Evolutionary conservation across 2,797 vertebrate genomes (phyloP), one percentile per base, ranked within the genome.

Genomic region (Peromyscus attwateri): DNA sequence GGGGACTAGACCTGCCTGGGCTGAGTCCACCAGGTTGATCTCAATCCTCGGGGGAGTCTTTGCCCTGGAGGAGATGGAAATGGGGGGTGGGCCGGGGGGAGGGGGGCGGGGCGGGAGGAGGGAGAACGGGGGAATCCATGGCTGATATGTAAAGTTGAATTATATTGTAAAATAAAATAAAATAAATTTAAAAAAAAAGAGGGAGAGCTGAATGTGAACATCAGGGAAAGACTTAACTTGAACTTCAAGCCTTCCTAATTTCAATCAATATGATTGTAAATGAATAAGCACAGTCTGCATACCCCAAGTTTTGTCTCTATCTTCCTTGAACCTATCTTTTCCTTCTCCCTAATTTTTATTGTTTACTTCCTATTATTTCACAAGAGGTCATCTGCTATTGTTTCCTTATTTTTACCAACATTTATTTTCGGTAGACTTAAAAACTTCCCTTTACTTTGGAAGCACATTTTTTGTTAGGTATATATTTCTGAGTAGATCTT

Each of bases 201-300:
- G 14, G 7, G 17, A 73, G 40, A 92, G 43, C 40, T n/a, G 37
- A 10, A 29, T 4, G 2, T 68, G 43, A 68, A n/a, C 13, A 34
- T 49, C 62, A 85, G 52, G 57, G 31, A 89, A 46, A 11, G 31
- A 1, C 25, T 94, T 64, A 46, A 55, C 27, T 62, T 87, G 37
- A 92, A 62, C 23, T 94, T 76, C 46, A 85, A 46, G 19, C 49
- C 77, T 60, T 88, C 21, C 57, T 43, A 93, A 87, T 60, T 91
- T 92, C n/a, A 73, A 9, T 91, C 29, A 73, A 12, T 64, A 1
- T 64, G n/a, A 37, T 70, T 10, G 2, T 21, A 92, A 29, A 66
- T 46, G 43, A 94, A 25, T 8, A 23, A 66, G 17, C 62, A 37
- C n/a, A 46, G 6, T 23, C 10, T 70, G 17, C 0, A n/a, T 40